Evolutionary conservation across 2,888 invertebrate genomes (phyloP), one percentile per base, ranked within the genome.

Genomic region (Mesorhabditis belari): DNA sequence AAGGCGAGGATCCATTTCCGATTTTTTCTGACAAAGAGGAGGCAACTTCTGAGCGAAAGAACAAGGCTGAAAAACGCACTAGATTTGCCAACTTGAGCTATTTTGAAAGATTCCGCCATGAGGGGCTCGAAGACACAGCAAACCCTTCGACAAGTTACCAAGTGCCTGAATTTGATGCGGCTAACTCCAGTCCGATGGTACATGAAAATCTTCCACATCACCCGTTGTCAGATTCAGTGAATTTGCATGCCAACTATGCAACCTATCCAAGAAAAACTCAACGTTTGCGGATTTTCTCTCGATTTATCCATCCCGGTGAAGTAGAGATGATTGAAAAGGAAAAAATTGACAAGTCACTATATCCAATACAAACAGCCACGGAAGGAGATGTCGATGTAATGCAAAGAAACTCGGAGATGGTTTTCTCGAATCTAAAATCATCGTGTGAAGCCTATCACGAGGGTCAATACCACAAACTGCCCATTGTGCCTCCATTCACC

Each of bases 51-150:
- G 24, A 26, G 44, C 6, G 35, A 12, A 12, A 23, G 49, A 12
- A 26, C 29, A 28, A 19, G n/a, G 24, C 9, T 19, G 49, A 3
- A 23, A 57, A 17, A 6, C 64, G 9, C 35, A 35, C 6, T 6
- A 28, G 2, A 19, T 49, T 9, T 17, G 23, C 9, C 9, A 12
- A 17, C 44, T 35, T 5, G 17, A 49, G 17, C 23, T 23, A 12
- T 6, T 35, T 35, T 17, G 35, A 17, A 35, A 19, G 68, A 24
- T 55, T 49, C 28, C 50, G 60, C 12, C 67, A 35, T 6, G 62
- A 62, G 23, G 57, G 58, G 25, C 62, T 58, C 35, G 24, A 17
- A 19, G 24, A 51, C 12, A 19, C 23, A 17, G 19, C 12, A 1
- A 21, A 19, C 23, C 12, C 26, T 2, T 24, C 28, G n/a, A 17